These are phyloP conservation scores for Aleiodes testaceus DNA, from an alignment of 2,888 invertebrate species.

Conservation along the genomic window DNA sequence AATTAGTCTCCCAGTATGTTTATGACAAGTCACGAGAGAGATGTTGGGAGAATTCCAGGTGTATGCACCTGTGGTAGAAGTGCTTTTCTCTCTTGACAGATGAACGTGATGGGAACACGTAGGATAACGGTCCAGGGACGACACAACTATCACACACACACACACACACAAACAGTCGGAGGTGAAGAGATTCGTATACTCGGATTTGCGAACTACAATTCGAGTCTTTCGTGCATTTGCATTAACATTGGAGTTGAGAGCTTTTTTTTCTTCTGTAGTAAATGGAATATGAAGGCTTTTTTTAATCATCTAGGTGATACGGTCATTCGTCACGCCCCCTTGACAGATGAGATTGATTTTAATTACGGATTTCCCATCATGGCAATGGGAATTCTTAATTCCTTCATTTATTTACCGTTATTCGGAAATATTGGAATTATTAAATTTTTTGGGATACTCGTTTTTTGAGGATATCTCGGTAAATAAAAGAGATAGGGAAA, in stretches of 20 bases:
- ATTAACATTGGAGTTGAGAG: too few species aligned
- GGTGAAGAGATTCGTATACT: constrained; percentile 42
- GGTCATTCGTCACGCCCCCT: constrained; percentile 12
- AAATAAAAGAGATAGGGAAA: too few species aligned
- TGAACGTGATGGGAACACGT: constrained; percentile 60
- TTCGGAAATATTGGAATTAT: too few species aligned
- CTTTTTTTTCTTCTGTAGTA: neutral
- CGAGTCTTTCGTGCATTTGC: neutral
- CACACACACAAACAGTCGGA: constrained; percentile 12
- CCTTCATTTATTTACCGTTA: too few species aligned
- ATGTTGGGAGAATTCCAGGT: constrained; percentile 17
- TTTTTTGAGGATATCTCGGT: too few species aligned
- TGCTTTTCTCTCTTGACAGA: constrained; percentile 49
- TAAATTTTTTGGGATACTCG: too few species aligned
- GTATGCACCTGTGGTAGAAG: constrained; percentile 15
- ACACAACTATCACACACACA: constrained; percentile 24
- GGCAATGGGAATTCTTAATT: too few species aligned
- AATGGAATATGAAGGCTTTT: neutral
- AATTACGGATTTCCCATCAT: too few species aligned
- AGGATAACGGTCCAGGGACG: constrained; percentile 58
- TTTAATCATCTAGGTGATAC: constrained; percentile 11
- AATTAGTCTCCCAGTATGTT: constrained; percentile 34
- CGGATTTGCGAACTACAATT: too few species aligned
- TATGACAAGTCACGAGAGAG: constrained; percentile 44
- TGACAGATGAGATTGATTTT: too few species aligned